Base-by-base conservation (phyloP, 2,113 vertebrate genomes). In the Cyphomyrus plagiostoma region DNA sequence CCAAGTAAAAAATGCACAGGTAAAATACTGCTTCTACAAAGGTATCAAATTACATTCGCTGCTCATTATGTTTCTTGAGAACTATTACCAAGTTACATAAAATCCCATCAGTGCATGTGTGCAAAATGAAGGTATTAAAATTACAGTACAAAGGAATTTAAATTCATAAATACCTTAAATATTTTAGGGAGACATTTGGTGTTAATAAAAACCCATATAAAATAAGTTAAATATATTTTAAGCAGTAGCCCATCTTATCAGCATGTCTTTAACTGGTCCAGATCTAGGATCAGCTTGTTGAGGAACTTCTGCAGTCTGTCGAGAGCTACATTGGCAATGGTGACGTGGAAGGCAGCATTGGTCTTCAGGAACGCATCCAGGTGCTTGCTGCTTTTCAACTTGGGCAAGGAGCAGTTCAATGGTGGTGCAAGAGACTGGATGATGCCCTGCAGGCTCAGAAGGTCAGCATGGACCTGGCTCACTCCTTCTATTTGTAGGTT, bases 391-490 rank as follows among this genome's bases (percentile, higher is more conserved):
- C 42, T 39, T 9, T 10, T n/a, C 30, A 46, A 89, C 48, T 45
- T 17, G 48, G 13, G 89, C 88, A 15, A 89, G 2, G 92, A 88
- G 89, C 95, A 96, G 89, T 87, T 91, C n/a, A 92, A 90, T 9
- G 90, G 92, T 5, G 56, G 45, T 0, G 91, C 93, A 62, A 95
- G 83, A 21, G 93, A 42, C 46, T 70, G 90, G 21, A 95, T 50
- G 3, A 96, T 92, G 45, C 90, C 92, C 30, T 91, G 93, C 88
- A 96, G 95, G 88, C 94, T 95, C 52, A 94, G 91, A 56, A 96
- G 88, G 88, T 96, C 95, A 0, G 94, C 93, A 5, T 90, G 39
- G 86, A 96, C 93, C 87, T 96, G 95, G 21, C 88, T 50, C 23
- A 48, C 88, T 42, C 93, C 92, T 10, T 92, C 89, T 45, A 88